Evolutionary conservation across 2,888 invertebrate genomes (phyloP).

Genomic region (Ormia ochracea): DNA sequence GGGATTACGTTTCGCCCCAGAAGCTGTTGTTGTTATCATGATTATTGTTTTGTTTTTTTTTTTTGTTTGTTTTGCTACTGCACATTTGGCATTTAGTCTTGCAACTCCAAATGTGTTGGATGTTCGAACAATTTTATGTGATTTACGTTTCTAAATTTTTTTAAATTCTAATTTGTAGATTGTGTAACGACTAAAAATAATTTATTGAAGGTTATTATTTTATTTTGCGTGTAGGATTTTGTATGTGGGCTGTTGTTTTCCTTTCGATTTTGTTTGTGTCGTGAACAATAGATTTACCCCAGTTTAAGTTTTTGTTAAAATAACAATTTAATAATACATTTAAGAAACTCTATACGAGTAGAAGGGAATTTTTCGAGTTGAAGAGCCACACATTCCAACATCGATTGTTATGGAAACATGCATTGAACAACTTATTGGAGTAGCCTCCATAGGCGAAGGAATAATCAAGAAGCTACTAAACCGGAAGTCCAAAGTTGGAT

Average conservation of each 20-base stretch:
- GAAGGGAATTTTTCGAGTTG: too few species aligned
- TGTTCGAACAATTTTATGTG: constrained; percentile 36
- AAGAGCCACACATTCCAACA: too few species aligned
- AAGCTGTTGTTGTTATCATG: neutral
- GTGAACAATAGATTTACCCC: neutral
- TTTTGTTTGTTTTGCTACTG: constrained; percentile 35
- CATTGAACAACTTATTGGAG: too few species aligned
- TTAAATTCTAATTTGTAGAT: constrained; percentile 16
- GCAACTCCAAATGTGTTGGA: constrained; percentile 50
- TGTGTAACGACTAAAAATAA: neutral
- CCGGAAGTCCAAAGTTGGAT: too few species aligned
- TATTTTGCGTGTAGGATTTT: neutral
- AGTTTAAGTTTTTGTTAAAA: neutral
- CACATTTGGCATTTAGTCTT: constrained; percentile 48
- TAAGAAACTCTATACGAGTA: too few species aligned
- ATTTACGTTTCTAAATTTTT: constrained; percentile 50
- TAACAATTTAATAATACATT: too few species aligned
- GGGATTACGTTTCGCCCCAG: constrained; percentile 4
- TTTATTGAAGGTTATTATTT: constrained; percentile 5
- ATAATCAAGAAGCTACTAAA: too few species aligned
- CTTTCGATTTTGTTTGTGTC: constrained; percentile 22
- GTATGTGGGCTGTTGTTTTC: constrained; percentile 50
- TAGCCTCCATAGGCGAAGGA: too few species aligned
- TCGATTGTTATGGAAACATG: too few species aligned
- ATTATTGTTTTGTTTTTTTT: too few species aligned